These are phyloP conservation scores for Diachasmimorpha longicaudata DNA, from an alignment of 1,140 invertebrate species.

Conservation along the genomic window DNA sequence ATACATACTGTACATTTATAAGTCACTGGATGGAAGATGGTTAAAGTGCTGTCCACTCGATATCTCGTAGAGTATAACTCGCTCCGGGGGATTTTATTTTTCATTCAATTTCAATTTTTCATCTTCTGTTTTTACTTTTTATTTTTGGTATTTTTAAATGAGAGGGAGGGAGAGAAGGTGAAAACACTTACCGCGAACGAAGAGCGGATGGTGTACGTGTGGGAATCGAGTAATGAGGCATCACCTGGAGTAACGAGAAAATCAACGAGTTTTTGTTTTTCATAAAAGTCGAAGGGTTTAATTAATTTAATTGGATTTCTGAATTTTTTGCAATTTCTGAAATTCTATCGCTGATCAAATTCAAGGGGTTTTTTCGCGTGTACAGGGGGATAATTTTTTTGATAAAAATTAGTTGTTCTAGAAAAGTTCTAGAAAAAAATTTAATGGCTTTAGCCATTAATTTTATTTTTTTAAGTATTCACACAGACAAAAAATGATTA, in stretches of 20 bases:
- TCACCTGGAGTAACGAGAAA: not conserved
- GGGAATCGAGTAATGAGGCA: not conserved
- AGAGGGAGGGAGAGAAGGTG: not conserved
- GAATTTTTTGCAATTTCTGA: not conserved
- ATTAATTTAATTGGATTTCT: not conserved
- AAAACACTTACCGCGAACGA: not conserved
- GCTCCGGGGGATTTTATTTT: not conserved
- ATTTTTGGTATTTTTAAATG: not conserved
- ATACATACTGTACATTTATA: conserved; percentile 3
- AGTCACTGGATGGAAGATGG: not conserved
- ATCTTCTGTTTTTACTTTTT: not conserved
- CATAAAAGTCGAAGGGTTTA: not conserved
- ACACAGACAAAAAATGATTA: too few species aligned
- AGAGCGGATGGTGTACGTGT: not conserved
- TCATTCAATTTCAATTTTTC: not conserved
- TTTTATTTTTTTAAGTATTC: too few species aligned
- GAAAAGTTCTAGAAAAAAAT: too few species aligned
- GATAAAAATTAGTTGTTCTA: too few species aligned
- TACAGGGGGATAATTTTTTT: too few species aligned
- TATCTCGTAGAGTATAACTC: not conserved
- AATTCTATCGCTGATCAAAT: not conserved
- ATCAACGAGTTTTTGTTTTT: not conserved
- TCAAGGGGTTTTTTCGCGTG: too few species aligned
- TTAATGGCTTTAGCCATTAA: too few species aligned
- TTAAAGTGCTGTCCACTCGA: conserved; percentile 8